These are phyloP conservation scores for Apodemia hepburni DNA, from an alignment of 2,888 invertebrate species.

Conservation along the genomic window DNA sequence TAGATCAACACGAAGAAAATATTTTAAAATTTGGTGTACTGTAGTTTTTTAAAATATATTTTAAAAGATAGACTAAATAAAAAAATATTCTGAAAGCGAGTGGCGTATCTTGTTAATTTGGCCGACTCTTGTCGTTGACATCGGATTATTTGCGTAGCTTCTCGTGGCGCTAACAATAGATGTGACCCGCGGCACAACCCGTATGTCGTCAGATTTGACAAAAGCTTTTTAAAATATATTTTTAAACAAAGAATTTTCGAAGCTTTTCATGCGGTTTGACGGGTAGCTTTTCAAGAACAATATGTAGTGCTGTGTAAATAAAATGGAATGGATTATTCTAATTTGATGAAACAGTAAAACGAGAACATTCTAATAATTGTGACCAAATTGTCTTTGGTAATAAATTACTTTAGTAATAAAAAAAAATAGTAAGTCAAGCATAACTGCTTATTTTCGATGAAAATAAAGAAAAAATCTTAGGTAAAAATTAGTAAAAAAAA, in stretches of 20 bases:
- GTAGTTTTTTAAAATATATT: not conserved
- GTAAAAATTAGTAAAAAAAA: no score
- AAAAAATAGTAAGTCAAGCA: no score
- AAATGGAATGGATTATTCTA: no score
- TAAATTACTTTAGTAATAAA: no score
- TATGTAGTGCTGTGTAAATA: no score
- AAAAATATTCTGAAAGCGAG: slow-evolving; percentile 7
- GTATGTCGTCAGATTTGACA: slow-evolving; percentile 11
- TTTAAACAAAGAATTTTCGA: slow-evolving; percentile 3
- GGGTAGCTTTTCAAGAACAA: not conserved
- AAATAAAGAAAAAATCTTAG: no score
- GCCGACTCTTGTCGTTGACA: slow-evolving; percentile 6
- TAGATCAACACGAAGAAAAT: no score
- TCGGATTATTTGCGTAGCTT: slow-evolving; percentile 13
- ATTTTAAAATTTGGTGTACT: not conserved
- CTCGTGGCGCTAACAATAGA: slow-evolving; percentile 9
- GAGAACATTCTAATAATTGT: no score
- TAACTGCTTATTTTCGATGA: no score
- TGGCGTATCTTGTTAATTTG: slow-evolving; percentile 12
- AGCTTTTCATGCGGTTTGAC: slow-evolving; percentile 2
- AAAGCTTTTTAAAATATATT: slow-evolving; percentile 1
- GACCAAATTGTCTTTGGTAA: no score
- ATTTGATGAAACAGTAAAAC: no score
- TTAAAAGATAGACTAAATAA: not conserved
- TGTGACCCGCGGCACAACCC: slow-evolving; percentile 8